Evolutionary conservation across 1,140 invertebrate species (phyloP).

Genomic region (Camponotus pennsylvanicus): DNA sequence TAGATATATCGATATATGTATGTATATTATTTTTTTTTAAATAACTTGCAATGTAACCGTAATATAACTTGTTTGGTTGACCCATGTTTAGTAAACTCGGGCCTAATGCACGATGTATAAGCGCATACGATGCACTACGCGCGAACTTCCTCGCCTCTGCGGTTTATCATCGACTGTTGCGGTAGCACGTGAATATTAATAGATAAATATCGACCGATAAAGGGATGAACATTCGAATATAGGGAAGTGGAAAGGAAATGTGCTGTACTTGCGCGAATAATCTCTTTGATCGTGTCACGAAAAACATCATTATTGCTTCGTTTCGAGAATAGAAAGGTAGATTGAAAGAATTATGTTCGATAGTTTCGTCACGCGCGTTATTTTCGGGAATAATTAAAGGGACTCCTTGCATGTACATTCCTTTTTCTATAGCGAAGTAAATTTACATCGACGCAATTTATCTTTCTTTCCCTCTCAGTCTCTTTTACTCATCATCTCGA

Average conservation of each 20-base stretch:
- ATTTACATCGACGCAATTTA: conserved; percentile 11
- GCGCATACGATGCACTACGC: neutral
- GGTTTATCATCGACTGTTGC: conserved; percentile 37
- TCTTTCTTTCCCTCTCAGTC: neutral
- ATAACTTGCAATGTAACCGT: neutral
- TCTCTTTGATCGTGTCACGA: neutral
- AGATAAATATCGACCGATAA: conserved; percentile 5
- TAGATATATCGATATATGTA: too few species aligned
- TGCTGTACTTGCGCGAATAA: neutral
- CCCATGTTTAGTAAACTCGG: neutral
- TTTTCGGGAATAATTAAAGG: neutral
- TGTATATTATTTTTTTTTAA: neutral
- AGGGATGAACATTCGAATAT: conserved; percentile 10
- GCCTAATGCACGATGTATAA: neutral
- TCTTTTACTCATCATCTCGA: neutral
- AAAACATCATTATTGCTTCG: neutral
- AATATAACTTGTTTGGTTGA: neutral
- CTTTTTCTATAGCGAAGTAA: neutral
- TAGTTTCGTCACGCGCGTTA: neutral
- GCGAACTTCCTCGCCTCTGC: conserved; percentile 23
- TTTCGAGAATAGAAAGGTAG: neutral
- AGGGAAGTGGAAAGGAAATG: neutral
- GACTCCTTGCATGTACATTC: neutral
- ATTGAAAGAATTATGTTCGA: neutral
- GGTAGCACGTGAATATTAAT: conserved; percentile 17